Conservation (phyloP, 2,888 invertebrate species). For the Dioctria linearis region DNA sequence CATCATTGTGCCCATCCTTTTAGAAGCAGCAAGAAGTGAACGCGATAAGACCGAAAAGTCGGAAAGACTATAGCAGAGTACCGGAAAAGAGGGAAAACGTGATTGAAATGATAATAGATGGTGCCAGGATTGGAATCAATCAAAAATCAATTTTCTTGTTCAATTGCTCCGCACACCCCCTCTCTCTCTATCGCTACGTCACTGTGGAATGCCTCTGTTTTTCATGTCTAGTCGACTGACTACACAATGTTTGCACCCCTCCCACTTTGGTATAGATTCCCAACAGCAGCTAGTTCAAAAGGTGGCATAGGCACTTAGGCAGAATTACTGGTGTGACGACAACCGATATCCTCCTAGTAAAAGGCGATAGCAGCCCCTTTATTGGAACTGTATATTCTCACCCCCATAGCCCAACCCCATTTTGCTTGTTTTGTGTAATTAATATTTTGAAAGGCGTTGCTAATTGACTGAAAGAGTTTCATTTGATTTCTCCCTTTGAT, state of each 20-base stretch:
- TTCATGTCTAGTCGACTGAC: conserved; percentile 29
- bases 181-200: conserved; percentile 33
- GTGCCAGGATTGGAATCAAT: conserved; percentile 57
- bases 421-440: conserved; percentile 50
- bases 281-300: neutral
- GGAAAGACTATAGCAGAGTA: neutral
- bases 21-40: conserved; percentile 27
- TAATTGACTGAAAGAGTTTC: conserved; percentile 58
- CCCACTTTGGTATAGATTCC: neutral
- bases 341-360: conserved; percentile 39
- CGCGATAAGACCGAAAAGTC: conserved; percentile 43
- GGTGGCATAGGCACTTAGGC: conserved; percentile 37
- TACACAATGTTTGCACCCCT: conserved; percentile 45
- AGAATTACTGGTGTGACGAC: conserved; percentile 41
- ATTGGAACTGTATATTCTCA: conserved; percentile 1
- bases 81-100: conserved; percentile 54
- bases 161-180: conserved; percentile 54
- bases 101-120: conserved; percentile 58
- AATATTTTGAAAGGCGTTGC: conserved; percentile 58
- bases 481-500: conserved; percentile 53
- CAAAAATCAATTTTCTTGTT: conserved; percentile 59
- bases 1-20: conserved; percentile 29
- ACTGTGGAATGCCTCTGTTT: conserved; percentile 24
- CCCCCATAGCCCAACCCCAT: neutral
- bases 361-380: conserved; percentile 12